Evolutionary conservation across 2,888 invertebrate species (phyloP), one percentile per base, ranked within the genome.

Genomic region (Lamellibrachia columna): DNA sequence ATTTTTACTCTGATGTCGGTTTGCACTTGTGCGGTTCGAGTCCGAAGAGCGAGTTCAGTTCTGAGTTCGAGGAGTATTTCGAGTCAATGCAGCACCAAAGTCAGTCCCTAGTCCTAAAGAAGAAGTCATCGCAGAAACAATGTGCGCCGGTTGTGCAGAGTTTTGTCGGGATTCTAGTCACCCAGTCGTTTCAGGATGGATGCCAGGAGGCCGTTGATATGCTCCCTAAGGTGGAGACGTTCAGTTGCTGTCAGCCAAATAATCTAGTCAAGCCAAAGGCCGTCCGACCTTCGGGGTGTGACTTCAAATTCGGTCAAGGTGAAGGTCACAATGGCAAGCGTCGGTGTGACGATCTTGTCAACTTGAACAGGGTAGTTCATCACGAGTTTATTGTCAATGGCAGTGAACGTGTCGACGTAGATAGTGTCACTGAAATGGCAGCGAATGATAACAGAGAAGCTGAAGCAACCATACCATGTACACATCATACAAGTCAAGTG

Each of bases 91-190:
- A 75, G 75, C 75, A 75, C 75, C 75, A 75, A 6, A 75, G 15
- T 22, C 75, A 75, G 22, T 75, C 75, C 15, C 15, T 22, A 11
- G 75, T 75, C 22, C 6, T 4, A 2, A n/a, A 75, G 22, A 75
- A 75, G 22, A 22, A 22, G 15, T 11, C 15, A 11, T 22, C 2
- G n/a, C 75, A 11, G 75, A 75, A 75, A n/a, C 75, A 75, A n/a
- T 75, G 75, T n/a, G 75, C 75, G 75, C 75, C 75, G 22, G 75
- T 75, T 6, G 75, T 75, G 22, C 75, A 75, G 75, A 75, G 75
- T n/a, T 75, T 75, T n/a, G 75, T 75, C 75, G 75, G 75, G 22
- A 75, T 75, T 75, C 75, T 75, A 75, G 75, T 75, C 75, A 75
- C 75, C 22, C 75, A 75, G 22, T 75, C 75, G 75, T 75, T 75